Evolutionary conservation across 2,113 vertebrate species (phyloP), one percentile per base, ranked within the genome.

Genomic region (Heterotilapia buettikoferi): DNA sequence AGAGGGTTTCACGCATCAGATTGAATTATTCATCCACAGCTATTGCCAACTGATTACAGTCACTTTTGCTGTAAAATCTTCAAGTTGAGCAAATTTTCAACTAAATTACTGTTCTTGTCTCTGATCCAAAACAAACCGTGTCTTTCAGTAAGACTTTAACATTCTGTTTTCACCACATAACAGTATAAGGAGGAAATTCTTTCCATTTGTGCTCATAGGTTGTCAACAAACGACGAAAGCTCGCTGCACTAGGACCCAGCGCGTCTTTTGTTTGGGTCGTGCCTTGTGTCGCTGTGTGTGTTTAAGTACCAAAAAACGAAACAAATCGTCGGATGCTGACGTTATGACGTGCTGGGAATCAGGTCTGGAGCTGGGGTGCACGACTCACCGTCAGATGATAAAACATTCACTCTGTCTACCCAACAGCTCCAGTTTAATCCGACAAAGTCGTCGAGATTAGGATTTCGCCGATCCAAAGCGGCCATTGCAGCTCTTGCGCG

Each of bases 361-460:
- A n/a, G 50, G 43, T 43, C 11, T 36, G 38, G 21, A 73, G 80
- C 54, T 38, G 86, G 85, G 83, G 76, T 33, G 43, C 3, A 47
- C 84, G 86, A 97, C 97, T 97, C 96, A 97, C 97, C 97, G 86
- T 97, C 97, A 86, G 94, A 86, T 53, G 91, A 84, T 47, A 92
- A 93, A 89, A 96, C 91, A 87, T 96, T 96, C 73, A 94, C 95
- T 92, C 95, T 95, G 80, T 97, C 97, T 90, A 96, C 96, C 97
- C 97, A 98, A 84, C 96, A 96, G 94, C 96, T 97, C 97, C 97
- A 98, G 93, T 97, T 97, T 96, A 97, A 97, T 96, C 97, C 97
- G 91, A 97, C 97, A 96, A 97, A 98, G 80, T 97, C 97, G 95
- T 97, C 97, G 94, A 97, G 97, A 96, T 95, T 97, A 94, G 96